phyloP scores from a whole-genome alignment of 2,888 invertebrate genomes.

The Fragum sueziense region DNA sequence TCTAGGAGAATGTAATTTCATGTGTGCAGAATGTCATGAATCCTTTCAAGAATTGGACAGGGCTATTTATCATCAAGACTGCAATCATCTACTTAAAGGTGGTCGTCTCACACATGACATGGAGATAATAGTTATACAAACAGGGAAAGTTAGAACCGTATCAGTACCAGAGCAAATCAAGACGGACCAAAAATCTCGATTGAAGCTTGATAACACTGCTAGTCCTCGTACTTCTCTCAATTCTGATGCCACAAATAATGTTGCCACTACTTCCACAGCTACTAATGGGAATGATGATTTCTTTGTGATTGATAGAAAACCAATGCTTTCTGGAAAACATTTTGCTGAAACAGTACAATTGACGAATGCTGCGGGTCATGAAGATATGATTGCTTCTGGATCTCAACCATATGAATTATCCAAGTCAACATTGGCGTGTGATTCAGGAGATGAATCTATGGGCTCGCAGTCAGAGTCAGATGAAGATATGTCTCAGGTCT shows the following conservation, averaged over 20 bases:
- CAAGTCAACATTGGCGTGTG: neutral
- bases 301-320: conserved; percentile 9
- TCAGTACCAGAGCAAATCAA: neutral
- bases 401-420: neutral
- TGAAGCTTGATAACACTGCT: neutral
- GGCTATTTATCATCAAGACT: neutral
- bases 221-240: no score
- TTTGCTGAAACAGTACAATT: neutral
- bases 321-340: neutral
- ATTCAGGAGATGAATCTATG: neutral
- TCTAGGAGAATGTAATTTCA: neutral
- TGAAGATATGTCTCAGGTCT: no score
- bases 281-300: neutral
- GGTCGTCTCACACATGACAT: neutral
- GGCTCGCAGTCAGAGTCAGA: neutral
- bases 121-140: neutral
- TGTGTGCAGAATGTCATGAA: conserved; percentile 7
- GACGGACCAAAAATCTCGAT: neutral
- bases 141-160: neutral
- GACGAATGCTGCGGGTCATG: neutral
- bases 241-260: neutral
- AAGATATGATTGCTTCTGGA: neutral
- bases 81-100: neutral
- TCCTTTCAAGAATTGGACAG: neutral
- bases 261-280: neutral